Percentiles rank a stretch among this genome's conserved stretches.
Conservation (phyloP, 2,888 invertebrate species). For the Trilocha varians region DNA sequence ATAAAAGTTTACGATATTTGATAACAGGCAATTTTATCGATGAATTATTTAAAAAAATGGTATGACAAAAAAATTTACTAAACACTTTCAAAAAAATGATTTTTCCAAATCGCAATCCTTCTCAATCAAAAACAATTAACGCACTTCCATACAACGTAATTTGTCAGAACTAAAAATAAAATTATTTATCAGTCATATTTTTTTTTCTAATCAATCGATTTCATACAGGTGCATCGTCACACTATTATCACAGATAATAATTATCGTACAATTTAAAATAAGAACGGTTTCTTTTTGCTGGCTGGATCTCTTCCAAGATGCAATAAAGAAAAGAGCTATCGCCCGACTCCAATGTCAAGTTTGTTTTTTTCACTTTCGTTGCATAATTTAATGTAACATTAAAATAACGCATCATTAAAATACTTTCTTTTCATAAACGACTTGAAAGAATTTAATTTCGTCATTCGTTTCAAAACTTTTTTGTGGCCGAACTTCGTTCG, state of each 20-base stretch:
- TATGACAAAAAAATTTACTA: too few species aligned
- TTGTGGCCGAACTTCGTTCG: background rate
- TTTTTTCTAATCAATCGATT: background rate
- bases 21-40: background rate
- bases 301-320: constrained; percentile 55
- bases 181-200: background rate
- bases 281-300: constrained; percentile 39
- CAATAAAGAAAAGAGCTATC: constrained; percentile 20
- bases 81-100: too few species aligned
- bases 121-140: too few species aligned
- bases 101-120: too few species aligned
- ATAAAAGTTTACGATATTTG: background rate
- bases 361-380: constrained; percentile 50
- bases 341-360: constrained; percentile 49
- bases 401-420: too few species aligned
- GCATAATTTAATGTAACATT: too few species aligned
- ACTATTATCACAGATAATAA: background rate
- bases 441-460: too few species aligned
- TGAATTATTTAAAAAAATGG: background rate
- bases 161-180: background rate
- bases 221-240: background rate
- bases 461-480: too few species aligned
- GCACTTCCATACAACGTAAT: background rate
- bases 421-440: too few species aligned
- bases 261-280: constrained; percentile 33